These are phyloP conservation scores for Drosophila fulvimacula DNA, from an alignment of 2,888 invertebrate genomes.

Conservation along the genomic window DNA sequence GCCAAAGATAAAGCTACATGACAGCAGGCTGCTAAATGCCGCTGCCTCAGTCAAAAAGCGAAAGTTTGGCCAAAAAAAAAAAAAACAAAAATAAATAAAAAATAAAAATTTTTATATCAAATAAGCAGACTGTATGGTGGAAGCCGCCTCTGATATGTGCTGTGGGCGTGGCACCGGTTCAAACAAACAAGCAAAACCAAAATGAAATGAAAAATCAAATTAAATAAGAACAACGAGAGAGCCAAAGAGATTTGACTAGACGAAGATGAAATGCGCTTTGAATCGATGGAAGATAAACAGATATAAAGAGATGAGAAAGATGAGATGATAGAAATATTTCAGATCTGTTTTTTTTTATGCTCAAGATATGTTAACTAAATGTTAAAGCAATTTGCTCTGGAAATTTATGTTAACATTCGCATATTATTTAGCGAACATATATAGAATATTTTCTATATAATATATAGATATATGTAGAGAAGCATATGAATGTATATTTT, in stretches of 20 bases:
- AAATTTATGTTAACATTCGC: no score
- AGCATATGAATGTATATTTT: no score
- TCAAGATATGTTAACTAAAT: neutral
- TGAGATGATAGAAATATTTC: neutral
- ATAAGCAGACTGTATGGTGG: constrained; percentile 58
- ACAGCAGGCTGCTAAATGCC: constrained; percentile 41
- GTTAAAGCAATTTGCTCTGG: neutral
- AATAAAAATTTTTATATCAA: constrained; percentile 1
- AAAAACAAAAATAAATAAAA: neutral
- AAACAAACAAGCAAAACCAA: constrained; percentile 19
- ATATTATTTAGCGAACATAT: no score
- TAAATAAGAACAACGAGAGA: constrained; percentile 15
- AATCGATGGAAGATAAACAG: neutral
- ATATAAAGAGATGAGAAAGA: neutral
- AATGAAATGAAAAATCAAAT: constrained; percentile 32
- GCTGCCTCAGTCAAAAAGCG: constrained; percentile 31
- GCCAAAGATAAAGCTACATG: constrained; percentile 10
- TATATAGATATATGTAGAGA: no score
- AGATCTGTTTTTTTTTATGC: neutral
- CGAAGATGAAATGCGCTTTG: constrained; percentile 11
- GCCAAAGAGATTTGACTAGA: neutral
- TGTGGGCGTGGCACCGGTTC: constrained; percentile 27
- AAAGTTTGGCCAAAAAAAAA: constrained; percentile 48
- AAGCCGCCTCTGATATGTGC: constrained; percentile 22
- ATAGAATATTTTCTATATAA: no score